Evolutionary conservation across 1,140 invertebrate species (phyloP).

Genomic region (Chelonus insularis): DNA sequence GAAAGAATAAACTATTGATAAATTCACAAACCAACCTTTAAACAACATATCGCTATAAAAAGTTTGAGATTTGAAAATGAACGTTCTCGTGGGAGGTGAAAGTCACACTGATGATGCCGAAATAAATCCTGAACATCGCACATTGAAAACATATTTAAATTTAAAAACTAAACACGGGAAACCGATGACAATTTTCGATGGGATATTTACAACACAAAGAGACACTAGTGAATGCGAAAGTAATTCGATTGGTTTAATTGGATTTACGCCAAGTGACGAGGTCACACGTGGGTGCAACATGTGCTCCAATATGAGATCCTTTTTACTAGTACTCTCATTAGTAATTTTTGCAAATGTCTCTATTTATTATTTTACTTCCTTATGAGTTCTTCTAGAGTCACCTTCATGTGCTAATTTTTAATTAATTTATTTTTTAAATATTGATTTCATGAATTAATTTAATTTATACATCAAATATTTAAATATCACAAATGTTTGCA

Average conservation of each 20-base stretch:
- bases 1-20: not conserved
- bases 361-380: not conserved
- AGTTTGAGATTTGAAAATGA: not conserved
- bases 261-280: slow-evolving; percentile 23
- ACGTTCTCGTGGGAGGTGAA: not conserved
- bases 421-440: no score
- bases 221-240: not conserved
- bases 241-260: slow-evolving; percentile 36
- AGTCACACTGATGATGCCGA: not conserved
- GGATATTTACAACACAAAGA: slow-evolving; percentile 11
- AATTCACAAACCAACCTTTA: not conserved
- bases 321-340: not conserved
- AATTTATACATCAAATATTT: no score
- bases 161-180: not conserved
- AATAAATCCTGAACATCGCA: not conserved
- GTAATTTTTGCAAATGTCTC: not conserved
- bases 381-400: no score
- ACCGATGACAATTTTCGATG: slow-evolving; percentile 7
- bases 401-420: no score
- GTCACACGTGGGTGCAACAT: slow-evolving; percentile 30
- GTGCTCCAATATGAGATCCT: slow-evolving; percentile 9
- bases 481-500: no score
- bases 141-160: not conserved
- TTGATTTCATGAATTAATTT: no score
- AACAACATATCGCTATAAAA: not conserved